Evolutionary conservation across 2,888 invertebrate genomes (phyloP).

Genomic region (Exocentrus adspersus): DNA sequence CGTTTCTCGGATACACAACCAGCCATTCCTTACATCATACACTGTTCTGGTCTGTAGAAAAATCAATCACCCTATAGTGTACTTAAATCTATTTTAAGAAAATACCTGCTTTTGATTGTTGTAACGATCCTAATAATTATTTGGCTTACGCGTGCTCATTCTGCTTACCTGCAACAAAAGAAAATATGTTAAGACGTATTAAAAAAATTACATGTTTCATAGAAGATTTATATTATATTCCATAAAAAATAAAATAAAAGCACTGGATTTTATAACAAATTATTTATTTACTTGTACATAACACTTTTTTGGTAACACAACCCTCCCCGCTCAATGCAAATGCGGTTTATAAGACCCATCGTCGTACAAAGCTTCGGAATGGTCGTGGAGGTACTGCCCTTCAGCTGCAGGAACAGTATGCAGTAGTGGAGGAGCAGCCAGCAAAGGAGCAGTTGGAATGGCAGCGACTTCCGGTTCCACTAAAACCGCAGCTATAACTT

Average conservation of each 20-base stretch:
- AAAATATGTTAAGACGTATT: too few species aligned
- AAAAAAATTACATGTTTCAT: too few species aligned
- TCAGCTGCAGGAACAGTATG: slow-evolving; percentile 34
- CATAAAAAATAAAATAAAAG: neutral
- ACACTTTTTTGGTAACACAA: slow-evolving; percentile 7
- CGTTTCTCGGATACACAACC: neutral
- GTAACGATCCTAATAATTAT: too few species aligned
- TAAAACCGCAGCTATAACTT: slow-evolving; percentile 11
- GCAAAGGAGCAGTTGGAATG: neutral
- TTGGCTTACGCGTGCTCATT: too few species aligned
- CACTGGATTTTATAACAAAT: neutral
- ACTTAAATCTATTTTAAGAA: too few species aligned
- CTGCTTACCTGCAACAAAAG: slow-evolving; percentile 2
- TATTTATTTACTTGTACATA: slow-evolving; percentile 7
- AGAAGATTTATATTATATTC: neutral
- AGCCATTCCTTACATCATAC: too few species aligned
- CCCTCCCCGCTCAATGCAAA: slow-evolving; percentile 2
- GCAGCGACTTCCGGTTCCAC: slow-evolving; percentile 22
- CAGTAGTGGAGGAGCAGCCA: slow-evolving; percentile 20
- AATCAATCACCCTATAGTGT: too few species aligned
- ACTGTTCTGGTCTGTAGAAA: too few species aligned
- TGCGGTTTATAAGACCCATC: slow-evolving; percentile 53
- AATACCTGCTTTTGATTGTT: too few species aligned
- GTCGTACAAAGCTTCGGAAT: slow-evolving; percentile 50
- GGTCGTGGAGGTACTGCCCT: slow-evolving; percentile 50